A percentile compares a stretch with the other conserved stretches of the same genome.
phyloP scores from a whole-genome alignment of 2,888 invertebrate genomes.

The Scaptomyza caliginosa region DNA sequence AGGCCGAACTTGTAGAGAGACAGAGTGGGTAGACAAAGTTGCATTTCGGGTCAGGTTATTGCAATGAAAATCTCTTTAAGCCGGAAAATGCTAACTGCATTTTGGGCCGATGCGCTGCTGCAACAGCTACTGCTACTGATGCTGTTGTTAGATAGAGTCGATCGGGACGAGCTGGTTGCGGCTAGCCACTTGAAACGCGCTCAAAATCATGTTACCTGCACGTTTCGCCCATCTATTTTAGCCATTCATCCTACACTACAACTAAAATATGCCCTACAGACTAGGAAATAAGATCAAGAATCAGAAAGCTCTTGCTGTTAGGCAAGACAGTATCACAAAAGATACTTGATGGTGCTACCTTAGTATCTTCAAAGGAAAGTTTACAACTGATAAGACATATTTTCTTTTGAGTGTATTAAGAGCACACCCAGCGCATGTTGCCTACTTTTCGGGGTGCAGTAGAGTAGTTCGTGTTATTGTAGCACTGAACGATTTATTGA shows the following conservation, averaged over 20 bases:
- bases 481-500: conserved; percentile 75
- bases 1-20: conserved; percentile 21
- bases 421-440: conserved; percentile 36
- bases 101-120: conserved; percentile 38
- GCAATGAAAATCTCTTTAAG: conserved; percentile 78
- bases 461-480: conserved; percentile 64
- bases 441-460: conserved; percentile 39
- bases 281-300: too few species aligned
- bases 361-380: neutral
- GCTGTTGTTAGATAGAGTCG: conserved; percentile 8
- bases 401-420: neutral
- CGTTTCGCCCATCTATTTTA: conserved; percentile 68
- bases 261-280: neutral
- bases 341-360: too few species aligned
- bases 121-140: neutral
- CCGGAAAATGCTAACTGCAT: conserved; percentile 72
- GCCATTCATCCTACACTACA: conserved; percentile 13
- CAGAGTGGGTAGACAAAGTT: conserved; percentile 36
- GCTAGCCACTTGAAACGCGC: conserved; percentile 56
- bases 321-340: too few species aligned
- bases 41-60: conserved; percentile 68
- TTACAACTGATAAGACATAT: neutral
- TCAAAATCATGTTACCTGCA: conserved; percentile 76
- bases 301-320: neutral
- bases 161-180: conserved; percentile 24